phyloP scores from a whole-genome alignment of 2,888 invertebrate species.

The Callosobruchus maculatus region DNA sequence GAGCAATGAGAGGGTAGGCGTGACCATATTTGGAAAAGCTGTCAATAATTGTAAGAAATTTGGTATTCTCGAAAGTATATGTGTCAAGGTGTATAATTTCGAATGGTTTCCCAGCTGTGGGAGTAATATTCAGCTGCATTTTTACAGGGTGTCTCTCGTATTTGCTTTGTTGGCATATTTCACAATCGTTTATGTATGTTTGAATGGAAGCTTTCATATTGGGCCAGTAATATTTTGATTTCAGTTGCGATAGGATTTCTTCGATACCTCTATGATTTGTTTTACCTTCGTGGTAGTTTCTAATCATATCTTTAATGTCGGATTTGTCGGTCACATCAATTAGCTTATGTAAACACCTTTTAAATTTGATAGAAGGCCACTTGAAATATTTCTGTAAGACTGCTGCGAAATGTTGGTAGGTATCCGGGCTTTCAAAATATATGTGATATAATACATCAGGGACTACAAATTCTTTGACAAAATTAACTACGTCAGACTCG shows the following conservation, averaged over 20 bases:
- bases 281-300: slow-evolving; percentile 8
- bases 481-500: slow-evolving; percentile 14
- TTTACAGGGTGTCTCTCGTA: slow-evolving; percentile 7
- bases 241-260: too few relatives aligned
- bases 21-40: slow-evolving; percentile 23
- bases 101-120: slow-evolving; percentile 2
- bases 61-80: slow-evolving; percentile 12
- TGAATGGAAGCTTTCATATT: slow-evolving; percentile 8
- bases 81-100: slow-evolving; percentile 13
- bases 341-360: slow-evolving; percentile 3
- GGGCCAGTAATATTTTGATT: slow-evolving; percentile 12
- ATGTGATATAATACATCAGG: slow-evolving; percentile 13
- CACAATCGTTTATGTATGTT: slow-evolving; percentile 10
- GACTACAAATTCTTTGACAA: slow-evolving; percentile 13
- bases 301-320: slow-evolving; percentile 5
- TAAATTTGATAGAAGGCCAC: slow-evolving; percentile 4
- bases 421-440: slow-evolving; percentile 13
- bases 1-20: slow-evolving; percentile 13
- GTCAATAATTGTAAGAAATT: slow-evolving; percentile 23
- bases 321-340: slow-evolving; percentile 3
- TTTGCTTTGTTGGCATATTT: slow-evolving; percentile 9
- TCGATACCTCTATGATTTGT: slow-evolving; percentile 9
- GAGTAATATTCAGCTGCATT: slow-evolving; percentile 4
- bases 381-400: neutral
- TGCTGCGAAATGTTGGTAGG: slow-evolving; percentile 11